Evolutionary conservation across 2,888 invertebrate species (phyloP), one percentile per base, ranked within the genome.

Genomic region (Apodemia mormo): DNA sequence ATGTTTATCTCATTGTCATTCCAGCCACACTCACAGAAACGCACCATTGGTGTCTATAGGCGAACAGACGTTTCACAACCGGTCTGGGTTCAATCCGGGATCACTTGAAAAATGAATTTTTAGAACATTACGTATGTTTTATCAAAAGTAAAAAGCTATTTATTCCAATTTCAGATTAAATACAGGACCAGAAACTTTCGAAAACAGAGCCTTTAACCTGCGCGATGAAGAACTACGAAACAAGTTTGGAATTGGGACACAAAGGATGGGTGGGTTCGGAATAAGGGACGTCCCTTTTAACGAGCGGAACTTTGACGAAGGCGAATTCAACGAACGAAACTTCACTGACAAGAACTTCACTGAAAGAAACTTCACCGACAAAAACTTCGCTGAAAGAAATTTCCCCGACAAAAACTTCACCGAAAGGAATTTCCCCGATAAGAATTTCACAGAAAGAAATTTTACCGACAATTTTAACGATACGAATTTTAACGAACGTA

Each of bases 261-360:
- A 91, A 2, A 79, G 92, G 12, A 92, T 93, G 90, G 93, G 93
- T 22, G 93, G 93, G 71, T 94, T 94, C 79, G 93, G 93, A 43
- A 93, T 93, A 72, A 82, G 93, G 49, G 93, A 93, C 80, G 83
- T 90, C 4, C 86, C 90, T 5, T 92, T 92, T 81, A 90, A 87
- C 79, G 92, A 91, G 22, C 77, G 91, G 73, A 89, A 84, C 76
- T 91, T 89, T 78, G 84, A 86, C 70, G 90, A 90, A 66, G 65
- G 65, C 3, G 69, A 69, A 30, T 69, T 69, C 56, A 69, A 69
- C 40, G 69, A 69, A 54, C 87, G 86, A 61, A 86, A 85, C 69
- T 89, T 88, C 77, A 76, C 82, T 70, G 89, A 89, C 73, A 86
- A 86, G 61, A 87, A 82, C 6, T 91, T 91, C 81, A 89, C 85